phyloP scores from a whole-genome alignment of 2,797 vertebrate species.

The Esox lucius region DNA sequence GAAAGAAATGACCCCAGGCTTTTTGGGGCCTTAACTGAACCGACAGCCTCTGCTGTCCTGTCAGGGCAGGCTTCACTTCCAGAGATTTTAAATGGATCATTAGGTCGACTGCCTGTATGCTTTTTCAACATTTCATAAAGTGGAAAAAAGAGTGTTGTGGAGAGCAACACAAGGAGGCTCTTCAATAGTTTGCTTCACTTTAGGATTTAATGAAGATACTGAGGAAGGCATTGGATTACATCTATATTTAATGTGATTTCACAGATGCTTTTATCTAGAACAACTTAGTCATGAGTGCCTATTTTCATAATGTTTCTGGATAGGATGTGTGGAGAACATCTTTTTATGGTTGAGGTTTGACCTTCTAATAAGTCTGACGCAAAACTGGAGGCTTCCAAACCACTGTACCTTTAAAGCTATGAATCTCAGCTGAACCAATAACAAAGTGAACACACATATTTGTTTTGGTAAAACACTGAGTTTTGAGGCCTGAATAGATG shows the following conservation, averaged over 20 bases:
- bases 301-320: not conserved
- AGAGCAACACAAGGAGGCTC: constrained; percentile 24
- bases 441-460: too few species aligned
- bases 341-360: constrained; percentile 17
- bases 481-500: too few species aligned
- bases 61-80: constrained; percentile 52
- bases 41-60: constrained; percentile 32
- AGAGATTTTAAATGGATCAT: constrained; percentile 41
- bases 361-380: not conserved
- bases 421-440: too few species aligned
- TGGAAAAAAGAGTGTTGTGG: constrained; percentile 6
- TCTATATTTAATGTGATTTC: too few species aligned
- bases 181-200: constrained; percentile 59
- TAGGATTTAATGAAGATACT: constrained; percentile 68
- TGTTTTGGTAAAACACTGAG: too few species aligned
- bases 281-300: too few species aligned
- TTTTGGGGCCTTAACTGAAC: constrained; percentile 19
- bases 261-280: too few species aligned
- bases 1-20: not conserved
- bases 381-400: not conserved
- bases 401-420: not conserved
- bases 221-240: constrained; percentile 46
- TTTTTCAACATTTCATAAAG: constrained; percentile 34
- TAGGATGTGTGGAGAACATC: constrained; percentile 3
- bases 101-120: constrained; percentile 51